Evolutionary conservation across 1,140 invertebrate genomes (phyloP), one percentile per base, ranked within the genome.

Genomic region (Pollicipes pollicipes): DNA sequence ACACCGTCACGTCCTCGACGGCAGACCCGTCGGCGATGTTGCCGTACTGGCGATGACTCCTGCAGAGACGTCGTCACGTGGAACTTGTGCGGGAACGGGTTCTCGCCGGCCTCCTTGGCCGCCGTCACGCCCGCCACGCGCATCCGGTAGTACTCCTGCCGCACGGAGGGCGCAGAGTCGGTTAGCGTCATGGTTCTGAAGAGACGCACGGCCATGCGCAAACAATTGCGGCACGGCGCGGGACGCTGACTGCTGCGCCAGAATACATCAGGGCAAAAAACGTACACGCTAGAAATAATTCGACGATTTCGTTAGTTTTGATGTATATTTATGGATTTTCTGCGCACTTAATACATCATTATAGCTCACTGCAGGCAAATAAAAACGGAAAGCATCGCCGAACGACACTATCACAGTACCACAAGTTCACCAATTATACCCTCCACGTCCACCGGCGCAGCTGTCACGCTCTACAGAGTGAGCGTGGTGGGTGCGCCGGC

Each of bases 61-160:
- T 88, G 85, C 70, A 99, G 80, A 0, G 94, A 96, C 30, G 87
- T 91, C 3, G 88, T 85, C 0, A 99, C 96, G 82, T 93, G 84
- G 78, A 97, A 99, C 82, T 99, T 99, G 80, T 99, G 97, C 28
- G 97, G 97, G 80, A 99, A 99, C n/a, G 96, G 84, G 29, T 89
- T 83, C 30, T 81, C 78, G n/a, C 85, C 85, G 0, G 82, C 82
- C 72, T 82, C 81, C 82, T 97, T 97, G 6, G 95, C 80, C 63
- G 90, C 85, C 66, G 85, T 83, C 28, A 98, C 82, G 31, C 88
- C 86, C 71, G 85, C 82, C 0, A 85, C 86, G 73, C 96, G 83
- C 30, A 97, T 78, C 78, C 93, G 91, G 76, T 90, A 93, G 80
- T 93, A 98, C 83, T 98, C 88, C 87, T 94, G 64, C 4, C 90